Evolutionary conservation across 2,797 vertebrate species (phyloP), one percentile per base, ranked within the genome.

Genomic region (Orientallactaga sibirica): DNA sequence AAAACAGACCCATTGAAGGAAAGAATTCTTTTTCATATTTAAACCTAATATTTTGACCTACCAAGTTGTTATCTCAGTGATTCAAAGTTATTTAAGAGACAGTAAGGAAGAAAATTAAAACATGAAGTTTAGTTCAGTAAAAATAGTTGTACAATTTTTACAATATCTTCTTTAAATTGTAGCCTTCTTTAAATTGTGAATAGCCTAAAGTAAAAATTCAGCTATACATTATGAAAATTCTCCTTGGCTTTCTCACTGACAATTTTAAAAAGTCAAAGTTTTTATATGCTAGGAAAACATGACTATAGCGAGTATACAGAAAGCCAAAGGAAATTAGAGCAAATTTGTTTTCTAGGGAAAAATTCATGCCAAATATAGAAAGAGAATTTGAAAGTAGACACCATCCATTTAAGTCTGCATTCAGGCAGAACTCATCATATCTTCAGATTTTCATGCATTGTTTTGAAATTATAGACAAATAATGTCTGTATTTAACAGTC

Each of bases 381-480:
- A 89, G 41, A 84, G 55, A 88, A 96, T 93, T 82, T 84, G 70
- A 93, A 95, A 94, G 64, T 71, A 91, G 70, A 93, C 16, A 19
- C 43, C 22, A 41, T 55, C 18, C 27, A 29, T 70, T 86, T 74
- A 94, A 87, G 33, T 77, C 33, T 78, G 2, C 41, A 48, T 79
- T 80, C 93, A 87, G 80, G 20, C 14, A 74, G 66, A 92, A 76
- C 20, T 11, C 24, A 66, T 86, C 24, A 20, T 29, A 75, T 67
- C 58, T 83, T 83, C 24, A 58, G 22, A 12, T 58, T 95, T 93
- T 87, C 64, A 74, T 29, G 24, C 43, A 55, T 94, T 87, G 79
- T 85, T 92, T 87, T 85, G 77, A 88, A 88, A 89, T 85, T 84
- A 68, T 66, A 93, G 71, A 84, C 68, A 93, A 94, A 95, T 67